Percentiles rank a stretch among this genome's conserved stretches.
Conservation (phyloP, 2,797 vertebrate species). For the Bryconaethiops microstoma region DNA sequence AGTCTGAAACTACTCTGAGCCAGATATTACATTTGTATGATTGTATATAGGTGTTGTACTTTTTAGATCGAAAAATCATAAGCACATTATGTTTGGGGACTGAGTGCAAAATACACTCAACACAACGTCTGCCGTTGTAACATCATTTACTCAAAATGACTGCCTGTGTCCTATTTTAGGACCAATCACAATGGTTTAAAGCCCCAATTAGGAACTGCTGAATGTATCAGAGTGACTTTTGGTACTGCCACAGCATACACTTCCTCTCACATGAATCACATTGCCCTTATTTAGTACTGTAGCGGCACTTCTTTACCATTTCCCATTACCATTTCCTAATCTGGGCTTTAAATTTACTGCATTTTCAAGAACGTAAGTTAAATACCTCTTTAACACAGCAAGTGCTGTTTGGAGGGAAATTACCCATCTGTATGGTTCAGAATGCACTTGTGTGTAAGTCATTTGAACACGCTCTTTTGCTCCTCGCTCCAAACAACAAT, state of each 20-base stretch:
- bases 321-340: conserved; percentile 1
- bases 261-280: neutral
- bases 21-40: conserved; percentile 61
- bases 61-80: conserved; percentile 52
- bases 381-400: conserved; percentile 28
- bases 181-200: neutral
- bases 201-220: neutral
- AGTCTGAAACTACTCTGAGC: conserved; percentile 65
- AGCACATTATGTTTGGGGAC: conserved; percentile 54
- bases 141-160: conserved; percentile 14
- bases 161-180: neutral
- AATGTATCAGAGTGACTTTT: neutral
- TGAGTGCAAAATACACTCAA: conserved; percentile 56
- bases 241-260: neutral
- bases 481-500: conserved; percentile 31
- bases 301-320: conserved; percentile 4
- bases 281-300: neutral
- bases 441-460: conserved; percentile 1
- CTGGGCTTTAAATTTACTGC: conserved; percentile 4
- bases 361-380: conserved; percentile 20
- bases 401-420: conserved; percentile 27
- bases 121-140: conserved; percentile 50
- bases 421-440: conserved; percentile 5
- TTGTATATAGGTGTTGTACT: conserved; percentile 68
- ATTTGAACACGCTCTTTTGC: neutral